Percentiles rank a stretch among this genome's conserved stretches.
Conservation (phyloP, 2,888 invertebrate species). For the Pheosia tremula region DNA sequence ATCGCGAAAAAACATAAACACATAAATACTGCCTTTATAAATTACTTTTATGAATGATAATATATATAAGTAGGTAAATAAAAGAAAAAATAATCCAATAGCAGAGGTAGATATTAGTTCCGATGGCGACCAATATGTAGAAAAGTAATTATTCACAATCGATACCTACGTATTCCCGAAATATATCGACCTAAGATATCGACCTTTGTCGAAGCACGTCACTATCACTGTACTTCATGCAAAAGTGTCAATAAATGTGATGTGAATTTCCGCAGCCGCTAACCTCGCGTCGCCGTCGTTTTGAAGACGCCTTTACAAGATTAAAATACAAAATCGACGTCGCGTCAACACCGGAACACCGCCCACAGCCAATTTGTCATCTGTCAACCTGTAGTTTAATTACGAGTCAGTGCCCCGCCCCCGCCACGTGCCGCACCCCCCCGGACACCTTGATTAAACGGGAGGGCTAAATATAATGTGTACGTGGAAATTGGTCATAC, state of each 20-base stretch:
- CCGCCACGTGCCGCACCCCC: conserved; percentile 23
- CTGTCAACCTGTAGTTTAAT: conserved; percentile 78
- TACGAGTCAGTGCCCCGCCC: conserved; percentile 45
- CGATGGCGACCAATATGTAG: no score
- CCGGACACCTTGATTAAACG: conserved; percentile 76
- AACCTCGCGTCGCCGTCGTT: neutral
- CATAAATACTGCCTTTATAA: no score
- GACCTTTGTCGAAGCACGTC: neutral
- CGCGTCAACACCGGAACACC: conserved; percentile 35
- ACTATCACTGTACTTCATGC: neutral
- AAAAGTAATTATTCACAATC: no score
- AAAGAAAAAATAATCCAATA: no score
- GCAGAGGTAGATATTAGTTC: no score
- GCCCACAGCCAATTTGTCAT: conserved; percentile 70
- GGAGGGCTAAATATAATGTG: conserved; percentile 56
- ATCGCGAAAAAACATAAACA: no score
- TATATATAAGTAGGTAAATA: no score
- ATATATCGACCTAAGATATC: neutral
- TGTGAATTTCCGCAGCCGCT: conserved; percentile 3
- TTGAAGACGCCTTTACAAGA: conserved; percentile 29
- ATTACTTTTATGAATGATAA: no score
- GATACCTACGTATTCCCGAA: neutral
- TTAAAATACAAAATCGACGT: conserved; percentile 49
- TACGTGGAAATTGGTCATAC: conserved; percentile 53
- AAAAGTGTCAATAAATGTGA: neutral